Evolutionary conservation across 2,888 invertebrate species (phyloP), one percentile per base, ranked within the genome.

Genomic region (Miltochrista miniata): DNA sequence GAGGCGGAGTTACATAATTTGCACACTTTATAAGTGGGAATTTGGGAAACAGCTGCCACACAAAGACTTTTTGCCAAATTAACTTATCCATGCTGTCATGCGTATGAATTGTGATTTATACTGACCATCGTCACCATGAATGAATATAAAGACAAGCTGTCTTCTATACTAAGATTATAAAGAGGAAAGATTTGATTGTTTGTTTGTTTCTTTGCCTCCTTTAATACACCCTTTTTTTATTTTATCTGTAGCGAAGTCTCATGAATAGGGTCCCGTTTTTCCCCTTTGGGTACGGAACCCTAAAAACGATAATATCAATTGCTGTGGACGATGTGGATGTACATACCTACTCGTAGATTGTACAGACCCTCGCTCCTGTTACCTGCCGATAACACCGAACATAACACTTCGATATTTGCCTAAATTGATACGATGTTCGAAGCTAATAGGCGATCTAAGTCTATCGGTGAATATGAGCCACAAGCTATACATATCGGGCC

Each of bases 31-130:
- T n/a, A n/a, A n/a, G 1, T 39, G 51, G 5, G 18, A 24, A 24
- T 47, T 54, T 56, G 36, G 30, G 39, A 56, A 52, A 24, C 68
- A 64, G 64, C 61, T 67, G 64, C 50, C 45, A 53, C 45, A 53
- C 51, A n/a, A 56, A 48, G 54, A 51, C 45, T 58, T 58, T 67
- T 65, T 56, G 41, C 45, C 45, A 41, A 18, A 48, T 35, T 36
- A 36, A 36, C 30, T 40, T 40, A 44, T 34, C 33, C 35, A 50
- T 43, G 33, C 33, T 44, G 15, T 15, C 13, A 35, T 45, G 15
- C 14, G 39, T 45, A 45, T 52, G 53, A 55, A 62, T 57, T 59
- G 59, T 47, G 50, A 54, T 24, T 24, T 24, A 4, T 24, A 5
- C 5, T 24, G 18, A 24, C 2, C 3, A 24, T 24, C 18, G 18